Evolutionary conservation across 2,797 vertebrate species (phyloP).

Genomic region (Dryobates pubescens): DNA sequence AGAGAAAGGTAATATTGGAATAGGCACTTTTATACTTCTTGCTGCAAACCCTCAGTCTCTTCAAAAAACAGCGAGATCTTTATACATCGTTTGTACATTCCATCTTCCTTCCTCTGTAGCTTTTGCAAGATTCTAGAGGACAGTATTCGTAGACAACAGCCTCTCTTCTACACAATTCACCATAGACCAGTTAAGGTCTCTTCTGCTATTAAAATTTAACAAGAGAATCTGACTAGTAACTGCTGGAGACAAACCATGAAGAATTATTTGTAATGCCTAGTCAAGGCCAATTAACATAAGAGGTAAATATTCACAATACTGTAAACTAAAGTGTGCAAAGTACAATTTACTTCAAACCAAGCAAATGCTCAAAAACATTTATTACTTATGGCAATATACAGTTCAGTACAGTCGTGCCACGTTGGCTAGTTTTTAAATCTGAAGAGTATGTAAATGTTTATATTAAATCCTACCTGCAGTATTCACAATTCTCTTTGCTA

Average conservation of each 20-base stretch:
- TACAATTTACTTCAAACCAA: neutral
- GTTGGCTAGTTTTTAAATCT: neutral
- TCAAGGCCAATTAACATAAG: neutral
- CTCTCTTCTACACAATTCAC: neutral
- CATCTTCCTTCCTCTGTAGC: neutral
- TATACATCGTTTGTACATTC: neutral
- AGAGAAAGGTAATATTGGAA: neutral
- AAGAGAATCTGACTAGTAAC: neutral
- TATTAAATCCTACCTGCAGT: constrained; percentile 83
- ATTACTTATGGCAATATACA: neutral
- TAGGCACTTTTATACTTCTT: neutral
- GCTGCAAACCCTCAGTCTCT: neutral
- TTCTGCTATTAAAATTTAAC: neutral
- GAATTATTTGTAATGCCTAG: neutral
- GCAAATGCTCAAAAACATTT: neutral
- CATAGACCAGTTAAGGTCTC: neutral
- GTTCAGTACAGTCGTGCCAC: neutral
- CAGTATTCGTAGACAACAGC: neutral
- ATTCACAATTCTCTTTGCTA: constrained; percentile 91
- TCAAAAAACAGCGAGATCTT: neutral
- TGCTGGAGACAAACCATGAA: neutral
- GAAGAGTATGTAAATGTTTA: neutral
- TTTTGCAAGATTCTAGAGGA: neutral
- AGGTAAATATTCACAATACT: neutral
- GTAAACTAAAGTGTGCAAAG: neutral